A percentile compares a stretch with the other conserved stretches of the same genome.
These are phyloP conservation scores for Drosophila seclusa DNA, from an alignment of 2,888 invertebrate genomes.

Conservation along the genomic window DNA sequence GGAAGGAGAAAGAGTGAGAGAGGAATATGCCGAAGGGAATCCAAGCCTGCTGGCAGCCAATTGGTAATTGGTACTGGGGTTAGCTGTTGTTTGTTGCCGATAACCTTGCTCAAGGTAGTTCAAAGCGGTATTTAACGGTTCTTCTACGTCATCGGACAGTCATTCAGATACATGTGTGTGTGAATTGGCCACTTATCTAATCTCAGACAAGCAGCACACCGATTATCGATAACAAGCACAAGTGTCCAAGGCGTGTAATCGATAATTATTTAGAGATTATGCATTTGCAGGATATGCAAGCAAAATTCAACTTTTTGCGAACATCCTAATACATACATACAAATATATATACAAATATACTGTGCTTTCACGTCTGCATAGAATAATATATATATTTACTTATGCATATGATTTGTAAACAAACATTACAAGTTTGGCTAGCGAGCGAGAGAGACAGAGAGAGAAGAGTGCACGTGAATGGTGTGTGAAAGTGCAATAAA, in stretches of 20 bases:
- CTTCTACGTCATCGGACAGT: conserved; percentile 25
- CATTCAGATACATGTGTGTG: background rate
- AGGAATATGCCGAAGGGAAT: background rate
- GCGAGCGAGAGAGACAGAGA: conserved; percentile 5
- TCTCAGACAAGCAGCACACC: conserved; percentile 14
- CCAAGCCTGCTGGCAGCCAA: conserved; percentile 29
- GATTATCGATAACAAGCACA: conserved; percentile 39
- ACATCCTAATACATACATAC: background rate
- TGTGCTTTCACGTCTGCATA: background rate
- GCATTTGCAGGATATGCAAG: conserved; percentile 25
- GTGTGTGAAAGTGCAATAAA: conserved; percentile 79
- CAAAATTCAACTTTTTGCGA: background rate
- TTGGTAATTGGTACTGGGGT: conserved; percentile 23
- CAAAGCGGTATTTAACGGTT: conserved; percentile 49
- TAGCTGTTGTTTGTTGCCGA: conserved; percentile 22
- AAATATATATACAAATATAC: background rate
- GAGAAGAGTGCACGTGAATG: conserved; percentile 67
- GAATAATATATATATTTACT: background rate
- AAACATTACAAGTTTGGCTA: conserved; percentile 43
- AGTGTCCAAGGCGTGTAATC: conserved; percentile 19
- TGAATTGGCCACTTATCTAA: conserved; percentile 40
- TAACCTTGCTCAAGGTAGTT: conserved; percentile 67
- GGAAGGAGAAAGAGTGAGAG: background rate
- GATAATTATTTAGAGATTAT: conserved; percentile 14
- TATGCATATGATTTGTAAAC: conserved; percentile 52